These are phyloP conservation scores for Carcharodon carcharias DNA, from an alignment of 2,797 vertebrate species.

Conservation along the genomic window DNA sequence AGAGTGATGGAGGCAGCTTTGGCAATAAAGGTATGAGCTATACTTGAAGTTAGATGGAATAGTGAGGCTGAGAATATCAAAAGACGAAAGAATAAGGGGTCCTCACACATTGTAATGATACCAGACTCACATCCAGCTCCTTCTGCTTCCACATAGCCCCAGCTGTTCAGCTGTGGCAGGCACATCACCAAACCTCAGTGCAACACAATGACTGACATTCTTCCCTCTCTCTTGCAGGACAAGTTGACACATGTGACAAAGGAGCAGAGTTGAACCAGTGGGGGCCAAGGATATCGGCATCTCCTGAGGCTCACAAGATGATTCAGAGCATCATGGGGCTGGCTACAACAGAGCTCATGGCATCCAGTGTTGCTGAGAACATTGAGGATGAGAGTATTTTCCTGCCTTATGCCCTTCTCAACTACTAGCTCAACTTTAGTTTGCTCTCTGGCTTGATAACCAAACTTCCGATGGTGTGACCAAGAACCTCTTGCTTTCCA, in stretches of 20 bases:
- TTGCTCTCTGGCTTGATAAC: neutral
- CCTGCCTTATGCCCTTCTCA: neutral
- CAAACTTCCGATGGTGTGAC: neutral
- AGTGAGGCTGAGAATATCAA: neutral
- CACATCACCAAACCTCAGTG: too few relatives aligned
- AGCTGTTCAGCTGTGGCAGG: neutral
- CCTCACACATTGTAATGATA: neutral
- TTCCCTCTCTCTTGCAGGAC: neutral
- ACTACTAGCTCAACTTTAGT: neutral
- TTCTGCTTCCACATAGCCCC: neutral
- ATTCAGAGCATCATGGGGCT: neutral
- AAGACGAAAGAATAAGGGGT: neutral
- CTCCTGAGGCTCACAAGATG: neutral
- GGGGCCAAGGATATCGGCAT: neutral
- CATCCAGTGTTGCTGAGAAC: neutral
- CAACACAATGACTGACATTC: neutral
- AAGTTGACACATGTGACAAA: neutral
- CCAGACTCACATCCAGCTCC: neutral
- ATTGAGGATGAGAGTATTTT: neutral
- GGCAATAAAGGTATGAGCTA: neutral
- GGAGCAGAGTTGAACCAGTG: neutral
- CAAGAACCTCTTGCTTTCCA: neutral
- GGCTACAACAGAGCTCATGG: neutral
- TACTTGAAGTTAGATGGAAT: neutral
- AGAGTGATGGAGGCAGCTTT: neutral